phyloP scores from a whole-genome alignment of 2,113 vertebrate genomes.

The Indicator maculatus region DNA sequence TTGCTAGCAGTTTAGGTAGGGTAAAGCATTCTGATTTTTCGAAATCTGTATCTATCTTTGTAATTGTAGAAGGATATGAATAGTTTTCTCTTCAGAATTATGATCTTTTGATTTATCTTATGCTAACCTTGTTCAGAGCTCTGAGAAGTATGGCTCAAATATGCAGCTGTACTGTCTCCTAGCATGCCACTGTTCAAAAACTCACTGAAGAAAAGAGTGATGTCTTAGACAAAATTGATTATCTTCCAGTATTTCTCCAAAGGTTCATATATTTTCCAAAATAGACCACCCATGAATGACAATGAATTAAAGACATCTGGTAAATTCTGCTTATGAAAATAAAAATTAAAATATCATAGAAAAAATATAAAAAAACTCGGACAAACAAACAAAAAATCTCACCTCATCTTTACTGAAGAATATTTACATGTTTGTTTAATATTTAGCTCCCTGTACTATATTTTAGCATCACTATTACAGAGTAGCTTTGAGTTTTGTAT shows the following conservation, averaged over 20 bases:
- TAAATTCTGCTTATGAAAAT: not conserved
- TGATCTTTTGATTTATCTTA: not conserved
- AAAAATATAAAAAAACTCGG: not conserved
- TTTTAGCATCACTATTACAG: not conserved
- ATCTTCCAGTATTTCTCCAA: not conserved
- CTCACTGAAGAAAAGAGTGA: not conserved
- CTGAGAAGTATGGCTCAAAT: accelerated
- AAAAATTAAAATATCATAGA: not conserved
- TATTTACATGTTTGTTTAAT: accelerated
- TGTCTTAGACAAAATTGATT: not conserved
- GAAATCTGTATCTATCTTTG: not conserved
- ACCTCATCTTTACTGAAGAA: not conserved
- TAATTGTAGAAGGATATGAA: not conserved
- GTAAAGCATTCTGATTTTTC: not conserved
- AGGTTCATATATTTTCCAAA: not conserved
- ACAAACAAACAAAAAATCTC: not conserved
- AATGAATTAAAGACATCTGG: not conserved
- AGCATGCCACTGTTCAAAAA: not conserved
- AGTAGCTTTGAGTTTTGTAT: not conserved
- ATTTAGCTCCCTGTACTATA: not conserved
- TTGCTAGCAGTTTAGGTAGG: not conserved
- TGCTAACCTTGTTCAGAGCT: not conserved
- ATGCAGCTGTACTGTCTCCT: not conserved
- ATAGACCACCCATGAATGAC: not conserved
- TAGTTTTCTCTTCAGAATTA: not conserved